phyloP scores from a whole-genome alignment of 2,113 vertebrate species.

The Marcusenius ussheri region DNA sequence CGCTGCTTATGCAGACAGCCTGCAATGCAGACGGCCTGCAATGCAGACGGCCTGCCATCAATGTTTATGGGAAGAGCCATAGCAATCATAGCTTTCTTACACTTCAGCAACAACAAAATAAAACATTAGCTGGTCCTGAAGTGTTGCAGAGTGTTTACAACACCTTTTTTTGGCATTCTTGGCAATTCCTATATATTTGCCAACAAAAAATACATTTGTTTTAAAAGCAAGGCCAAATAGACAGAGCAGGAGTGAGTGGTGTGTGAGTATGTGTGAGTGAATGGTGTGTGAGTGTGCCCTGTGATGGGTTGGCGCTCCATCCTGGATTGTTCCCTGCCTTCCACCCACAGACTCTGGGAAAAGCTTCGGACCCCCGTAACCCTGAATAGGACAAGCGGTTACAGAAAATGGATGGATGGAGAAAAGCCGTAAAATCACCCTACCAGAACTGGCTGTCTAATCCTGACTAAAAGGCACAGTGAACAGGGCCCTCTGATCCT shows the following conservation, averaged over 20 bases:
- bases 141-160: background rate
- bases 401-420: background rate
- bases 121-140: background rate
- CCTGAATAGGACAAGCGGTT: background rate
- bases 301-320: background rate
- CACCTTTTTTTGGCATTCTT: background rate
- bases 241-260: background rate
- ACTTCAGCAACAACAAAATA: background rate
- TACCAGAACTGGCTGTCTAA: slow-evolving; percentile 47
- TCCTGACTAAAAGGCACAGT: slow-evolving; percentile 48
- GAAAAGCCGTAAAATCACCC: slow-evolving; percentile 36
- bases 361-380: background rate
- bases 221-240: background rate
- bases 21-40: background rate
- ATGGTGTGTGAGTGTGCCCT: background rate
- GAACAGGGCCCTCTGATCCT: slow-evolving; percentile 50
- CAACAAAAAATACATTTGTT: background rate
- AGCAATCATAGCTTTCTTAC: slow-evolving; percentile 6
- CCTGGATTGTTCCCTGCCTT: background rate
- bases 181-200: background rate
- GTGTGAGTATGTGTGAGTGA: no score
- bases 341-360: background rate
- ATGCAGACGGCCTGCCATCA: background rate
- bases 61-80: background rate
- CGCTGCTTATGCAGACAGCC: background rate